Evolutionary conservation across 2,797 vertebrate species (phyloP), one percentile per base, ranked within the genome.

Genomic region (Petrocephalus sullivani): DNA sequence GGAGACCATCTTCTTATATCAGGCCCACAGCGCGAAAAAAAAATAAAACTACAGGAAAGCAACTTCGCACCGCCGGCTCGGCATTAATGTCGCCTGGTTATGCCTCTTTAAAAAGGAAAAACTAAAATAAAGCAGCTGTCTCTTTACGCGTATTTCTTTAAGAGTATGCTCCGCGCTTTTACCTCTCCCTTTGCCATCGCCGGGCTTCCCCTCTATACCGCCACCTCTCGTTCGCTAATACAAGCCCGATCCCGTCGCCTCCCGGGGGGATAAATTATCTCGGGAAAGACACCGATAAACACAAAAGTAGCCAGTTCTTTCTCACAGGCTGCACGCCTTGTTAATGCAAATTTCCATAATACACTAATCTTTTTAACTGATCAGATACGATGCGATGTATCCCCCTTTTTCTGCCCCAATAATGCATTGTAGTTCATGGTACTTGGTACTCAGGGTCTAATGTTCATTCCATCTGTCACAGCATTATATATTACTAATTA

Each of bases 1-100:
- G 58, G 89, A 90, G 61, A 90, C 88, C 88, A 90, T 90, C 19
- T 84, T 85, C 86, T 41, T 9, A 46, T 41, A 64, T 87, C 85
- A 49, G 85, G 85, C 58, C 85, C 82, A 54, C 16, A 41, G 41
- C 23, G 49, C 23, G 16, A 10, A n/a, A 83, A 49, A 58, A 12
- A 9, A 53, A 51, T 21, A 60, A 86, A 86, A 86, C 19, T 86
- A 58, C 56, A 37, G 21, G 23, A 85, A 58, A 51, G 53, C n/a
- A 83, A 23, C 49, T 53, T 83, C n/a, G 10, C 1, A 54, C 81
- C 10, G 81, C 46, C 81, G 41, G 8, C 16, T 83, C 49, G 46
- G 10, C 51, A 83, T 83, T 53, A 53, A 78, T n/a, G 7, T 78
- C 41, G 41, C 41, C 41, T 41, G 41, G 6, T n/a, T n/a, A n/a